phyloP scores from a whole-genome alignment of 2,888 invertebrate genomes.

The Tetanocera ferruginea region DNA sequence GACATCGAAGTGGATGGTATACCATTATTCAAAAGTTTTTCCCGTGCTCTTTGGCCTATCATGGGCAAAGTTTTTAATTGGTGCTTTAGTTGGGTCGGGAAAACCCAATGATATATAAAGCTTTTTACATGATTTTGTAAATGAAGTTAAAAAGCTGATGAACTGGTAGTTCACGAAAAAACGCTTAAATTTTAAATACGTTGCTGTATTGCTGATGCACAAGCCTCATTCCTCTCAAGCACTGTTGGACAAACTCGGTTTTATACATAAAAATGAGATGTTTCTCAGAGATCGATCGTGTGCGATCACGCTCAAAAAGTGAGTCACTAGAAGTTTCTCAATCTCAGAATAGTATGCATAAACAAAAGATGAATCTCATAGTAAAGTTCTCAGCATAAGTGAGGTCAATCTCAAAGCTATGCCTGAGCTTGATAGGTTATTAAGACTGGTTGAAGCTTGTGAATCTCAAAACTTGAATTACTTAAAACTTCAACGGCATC shows the following conservation, averaged over 20 bases:
- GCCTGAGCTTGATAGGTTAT: no score
- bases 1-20: neutral
- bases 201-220: constrained; percentile 27
- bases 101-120: constrained; percentile 14
- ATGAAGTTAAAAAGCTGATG: constrained; percentile 14
- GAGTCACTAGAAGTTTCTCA: no score
- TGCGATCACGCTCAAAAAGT: no score
- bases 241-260: neutral
- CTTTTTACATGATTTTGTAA: constrained; percentile 22
- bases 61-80: constrained; percentile 8
- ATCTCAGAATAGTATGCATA: no score
- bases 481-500: no score
- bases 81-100: neutral
- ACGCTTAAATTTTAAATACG: neutral
- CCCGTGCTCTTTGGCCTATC: neutral
- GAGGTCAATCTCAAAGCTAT: no score
- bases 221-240: constrained; percentile 1
- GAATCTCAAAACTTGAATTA: no score
- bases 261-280: no score
- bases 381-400: no score
- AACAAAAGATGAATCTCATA: no score
- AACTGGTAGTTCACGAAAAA: neutral
- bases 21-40: neutral
- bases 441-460: no score
- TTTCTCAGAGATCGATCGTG: no score